phyloP scores from a whole-genome alignment of 2,888 invertebrate species.

The Eupeodes latifasciatus region DNA sequence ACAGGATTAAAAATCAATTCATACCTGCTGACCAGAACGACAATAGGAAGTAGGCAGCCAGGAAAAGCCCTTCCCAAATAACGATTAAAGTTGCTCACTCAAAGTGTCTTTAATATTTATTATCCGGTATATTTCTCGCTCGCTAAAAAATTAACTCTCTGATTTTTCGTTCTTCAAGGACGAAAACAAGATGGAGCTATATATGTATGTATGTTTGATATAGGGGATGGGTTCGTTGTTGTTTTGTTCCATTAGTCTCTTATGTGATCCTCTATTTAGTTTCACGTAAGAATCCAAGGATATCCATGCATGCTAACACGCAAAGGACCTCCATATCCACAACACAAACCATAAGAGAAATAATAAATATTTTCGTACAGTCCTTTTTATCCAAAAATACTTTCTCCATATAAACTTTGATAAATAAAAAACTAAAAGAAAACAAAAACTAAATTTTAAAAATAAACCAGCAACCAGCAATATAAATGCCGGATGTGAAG shows the following conservation, averaged over 20 bases:
- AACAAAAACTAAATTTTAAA: background rate
- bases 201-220: background rate
- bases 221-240: background rate
- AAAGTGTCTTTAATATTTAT: slow-evolving; percentile 59
- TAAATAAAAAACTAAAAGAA: background rate
- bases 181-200: background rate
- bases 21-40: slow-evolving; percentile 12
- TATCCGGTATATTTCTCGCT: slow-evolving; percentile 10
- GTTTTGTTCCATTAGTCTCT: background rate
- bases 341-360: slow-evolving; percentile 37
- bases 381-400: slow-evolving; percentile 21
- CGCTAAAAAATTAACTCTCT: background rate
- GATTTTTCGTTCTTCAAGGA: slow-evolving; percentile 39
- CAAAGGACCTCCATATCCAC: slow-evolving; percentile 41
- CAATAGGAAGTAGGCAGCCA: background rate
- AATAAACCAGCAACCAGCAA: background rate
- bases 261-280: slow-evolving; percentile 33
- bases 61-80: slow-evolving; percentile 1
- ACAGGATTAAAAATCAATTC: slow-evolving; percentile 62
- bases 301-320: slow-evolving; percentile 71
- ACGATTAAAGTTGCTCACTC: slow-evolving; percentile 19
- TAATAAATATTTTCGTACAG: slow-evolving; percentile 49
- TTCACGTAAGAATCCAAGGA: slow-evolving; percentile 55
- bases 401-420: background rate
- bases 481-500: slow-evolving; percentile 45